Conservation (phyloP, 2,797 vertebrate genomes). For the Pseudocheirus occidentalis region DNA sequence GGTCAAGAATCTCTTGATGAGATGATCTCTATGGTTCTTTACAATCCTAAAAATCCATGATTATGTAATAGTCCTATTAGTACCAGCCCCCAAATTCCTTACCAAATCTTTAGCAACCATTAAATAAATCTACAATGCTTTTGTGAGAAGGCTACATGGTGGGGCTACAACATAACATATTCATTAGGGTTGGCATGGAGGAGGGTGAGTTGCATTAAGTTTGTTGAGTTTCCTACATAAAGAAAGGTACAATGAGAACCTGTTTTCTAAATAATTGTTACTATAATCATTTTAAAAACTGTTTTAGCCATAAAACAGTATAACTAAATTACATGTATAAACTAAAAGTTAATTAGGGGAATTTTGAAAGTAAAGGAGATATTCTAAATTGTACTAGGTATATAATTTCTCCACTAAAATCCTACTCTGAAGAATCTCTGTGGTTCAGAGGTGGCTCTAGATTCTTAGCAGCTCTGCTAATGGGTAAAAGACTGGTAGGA, state of each 20-base stretch:
- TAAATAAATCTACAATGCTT: background rate
- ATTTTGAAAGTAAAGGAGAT: background rate
- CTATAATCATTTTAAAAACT: background rate
- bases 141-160: background rate
- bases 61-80: background rate
- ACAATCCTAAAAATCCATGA: background rate
- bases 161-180: background rate
- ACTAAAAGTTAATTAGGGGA: background rate
- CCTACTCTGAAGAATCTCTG: background rate
- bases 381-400: background rate
- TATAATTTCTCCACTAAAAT: background rate
- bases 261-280: background rate
- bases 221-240: background rate
- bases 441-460: background rate
- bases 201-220: constrained; percentile 35
- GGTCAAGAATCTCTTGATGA: background rate
- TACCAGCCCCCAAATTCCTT: background rate
- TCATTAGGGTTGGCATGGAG: background rate
- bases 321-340: background rate
- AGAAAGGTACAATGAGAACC: constrained; percentile 38
- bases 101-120: background rate
- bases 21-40: background rate
- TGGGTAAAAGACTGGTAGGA: background rate
- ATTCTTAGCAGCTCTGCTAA: background rate
- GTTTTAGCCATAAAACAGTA: background rate